Evolutionary conservation across 2,113 vertebrate species (phyloP).

Genomic region (Xyrauchen texanus): DNA sequence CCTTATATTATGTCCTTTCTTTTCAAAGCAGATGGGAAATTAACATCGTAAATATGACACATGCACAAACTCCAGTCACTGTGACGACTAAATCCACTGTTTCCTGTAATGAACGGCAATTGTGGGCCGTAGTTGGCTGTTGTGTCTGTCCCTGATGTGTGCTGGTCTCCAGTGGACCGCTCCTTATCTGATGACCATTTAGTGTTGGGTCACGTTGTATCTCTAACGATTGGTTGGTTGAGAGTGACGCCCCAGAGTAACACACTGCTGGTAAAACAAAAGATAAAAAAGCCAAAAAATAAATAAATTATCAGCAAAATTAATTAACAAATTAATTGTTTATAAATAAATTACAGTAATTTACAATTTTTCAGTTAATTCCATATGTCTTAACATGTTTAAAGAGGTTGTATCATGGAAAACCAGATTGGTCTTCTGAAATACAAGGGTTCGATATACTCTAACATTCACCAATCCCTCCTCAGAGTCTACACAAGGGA

Average conservation of each 20-base stretch:
- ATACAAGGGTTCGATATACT: too few species aligned
- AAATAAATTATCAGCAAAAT: neutral
- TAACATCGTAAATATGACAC: slow-evolving; percentile 58
- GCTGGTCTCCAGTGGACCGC: neutral
- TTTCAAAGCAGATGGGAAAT: slow-evolving; percentile 66
- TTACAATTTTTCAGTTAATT: neutral
- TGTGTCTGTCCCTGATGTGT: neutral
- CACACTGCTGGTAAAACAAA: slow-evolving; percentile 5
- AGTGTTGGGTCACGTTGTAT: neutral
- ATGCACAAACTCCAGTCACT: slow-evolving; percentile 67
- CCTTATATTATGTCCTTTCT: neutral
- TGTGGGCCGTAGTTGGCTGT: neutral
- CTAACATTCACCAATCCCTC: too few species aligned
- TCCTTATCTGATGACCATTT: too few species aligned
- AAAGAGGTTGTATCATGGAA: too few species aligned
- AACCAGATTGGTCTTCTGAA: too few species aligned
- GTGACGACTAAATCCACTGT: slow-evolving; percentile 62
- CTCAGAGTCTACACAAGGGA: too few species aligned
- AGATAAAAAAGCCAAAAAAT: too few species aligned
- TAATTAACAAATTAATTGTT: neutral
- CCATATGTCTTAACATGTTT: too few species aligned
- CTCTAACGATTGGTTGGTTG: neutral
- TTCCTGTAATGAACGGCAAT: slow-evolving; percentile 30
- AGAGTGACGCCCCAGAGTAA: neutral
- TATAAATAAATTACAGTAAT: too few species aligned